These are phyloP conservation scores for Gobio occitaniae DNA, from an alignment of 2,797 vertebrate species.

Conservation along the genomic window DNA sequence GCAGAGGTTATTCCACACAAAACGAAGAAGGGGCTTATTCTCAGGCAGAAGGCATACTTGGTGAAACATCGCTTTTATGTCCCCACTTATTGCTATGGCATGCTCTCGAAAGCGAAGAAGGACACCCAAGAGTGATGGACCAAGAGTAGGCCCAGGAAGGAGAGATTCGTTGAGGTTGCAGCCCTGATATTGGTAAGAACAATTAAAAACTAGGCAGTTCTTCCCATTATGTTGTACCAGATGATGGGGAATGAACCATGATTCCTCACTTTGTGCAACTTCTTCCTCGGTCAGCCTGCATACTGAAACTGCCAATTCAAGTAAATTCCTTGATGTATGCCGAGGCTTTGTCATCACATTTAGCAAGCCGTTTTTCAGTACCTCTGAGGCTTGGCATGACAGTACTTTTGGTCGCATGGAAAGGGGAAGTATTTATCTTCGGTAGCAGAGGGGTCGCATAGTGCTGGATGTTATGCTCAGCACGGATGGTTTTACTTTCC, in stretches of 20 bases:
- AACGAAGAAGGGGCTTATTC: no score
- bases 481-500: neutral
- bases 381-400: neutral
- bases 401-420: neutral
- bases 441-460: neutral
- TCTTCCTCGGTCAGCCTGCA: neutral
- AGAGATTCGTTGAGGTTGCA: no score
- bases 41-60: no score
- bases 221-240: constrained; percentile 9
- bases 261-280: neutral
- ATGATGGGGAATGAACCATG: constrained; percentile 34
- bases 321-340: neutral
- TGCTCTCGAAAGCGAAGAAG: no score
- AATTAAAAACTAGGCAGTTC: constrained; percentile 26
- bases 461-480: constrained; percentile 3
- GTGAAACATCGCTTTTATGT: no score
- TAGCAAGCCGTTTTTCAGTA: neutral
- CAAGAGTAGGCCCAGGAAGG: no score
- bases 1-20: no score
- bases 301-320: constrained; percentile 7
- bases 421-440: neutral
- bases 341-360: neutral
- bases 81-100: no score
- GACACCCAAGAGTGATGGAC: no score
- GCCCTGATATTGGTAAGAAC: neutral